These are phyloP conservation scores for Hormiphora californensis DNA, from an alignment of 37 sponge, comb jelly and placozoan genomes.

Conservation along the genomic window DNA sequence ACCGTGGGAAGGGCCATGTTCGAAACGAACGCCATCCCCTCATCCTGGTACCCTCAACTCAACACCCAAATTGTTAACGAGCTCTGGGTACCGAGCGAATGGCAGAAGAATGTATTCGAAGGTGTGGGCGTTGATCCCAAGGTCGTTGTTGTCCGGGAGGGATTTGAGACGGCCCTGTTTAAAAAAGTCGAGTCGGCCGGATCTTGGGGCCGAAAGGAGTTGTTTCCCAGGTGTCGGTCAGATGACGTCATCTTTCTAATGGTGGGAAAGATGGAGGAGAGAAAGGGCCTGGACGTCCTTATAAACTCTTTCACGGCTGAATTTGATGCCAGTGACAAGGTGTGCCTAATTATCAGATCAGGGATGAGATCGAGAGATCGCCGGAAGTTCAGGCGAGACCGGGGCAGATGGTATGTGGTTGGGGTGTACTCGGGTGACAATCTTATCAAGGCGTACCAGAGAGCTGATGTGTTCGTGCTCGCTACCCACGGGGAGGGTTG, in stretches of 20 bases:
- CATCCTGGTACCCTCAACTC: not conserved
- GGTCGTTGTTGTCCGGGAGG: not conserved
- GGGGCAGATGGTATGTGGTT: not conserved
- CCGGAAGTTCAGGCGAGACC: not conserved
- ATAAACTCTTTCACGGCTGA: not conserved
- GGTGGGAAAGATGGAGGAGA: not conserved
- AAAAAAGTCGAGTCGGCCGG: not conserved
- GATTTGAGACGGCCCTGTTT: not conserved
- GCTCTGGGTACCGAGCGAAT: conserved; percentile 19
- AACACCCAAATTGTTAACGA: not conserved
- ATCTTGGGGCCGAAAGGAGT: not conserved
- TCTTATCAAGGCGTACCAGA: not conserved
- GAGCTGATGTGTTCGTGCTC: conserved; percentile 27
- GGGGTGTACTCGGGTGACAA: not conserved
- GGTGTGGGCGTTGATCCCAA: not conserved
- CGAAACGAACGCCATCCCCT: conserved; percentile 10
- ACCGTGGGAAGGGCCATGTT: conserved; percentile 41
- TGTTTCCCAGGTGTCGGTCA: not conserved
- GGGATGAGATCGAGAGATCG: not conserved
- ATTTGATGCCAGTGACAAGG: not conserved
- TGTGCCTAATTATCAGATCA: not conserved
- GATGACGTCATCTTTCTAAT: not conserved
- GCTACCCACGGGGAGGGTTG: conserved; percentile 22
- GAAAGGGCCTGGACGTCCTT: conserved; percentile 14
- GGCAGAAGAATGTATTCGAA: not conserved